A percentile compares a stretch with the other conserved stretches of the same genome.
Conservation (phyloP, 2,797 vertebrate genomes). For the Myotis daubentonii region DNA sequence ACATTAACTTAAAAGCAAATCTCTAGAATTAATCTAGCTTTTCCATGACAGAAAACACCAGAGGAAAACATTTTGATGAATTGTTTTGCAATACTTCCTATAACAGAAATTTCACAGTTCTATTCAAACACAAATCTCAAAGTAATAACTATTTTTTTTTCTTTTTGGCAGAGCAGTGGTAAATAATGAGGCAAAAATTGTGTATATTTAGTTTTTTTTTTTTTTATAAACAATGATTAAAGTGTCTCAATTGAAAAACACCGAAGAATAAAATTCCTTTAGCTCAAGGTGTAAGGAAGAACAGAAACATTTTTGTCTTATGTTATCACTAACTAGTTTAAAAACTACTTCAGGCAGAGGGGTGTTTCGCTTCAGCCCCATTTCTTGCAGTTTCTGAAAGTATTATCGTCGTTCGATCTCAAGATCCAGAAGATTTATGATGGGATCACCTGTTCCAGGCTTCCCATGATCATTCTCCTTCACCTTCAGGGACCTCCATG, state of each 20-base stretch:
- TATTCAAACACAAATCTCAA: neutral
- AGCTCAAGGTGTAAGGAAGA: neutral
- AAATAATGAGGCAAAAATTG: conserved; percentile 3
- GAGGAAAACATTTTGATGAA: conserved; percentile 20
- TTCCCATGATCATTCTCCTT: neutral
- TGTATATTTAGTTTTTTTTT: neutral
- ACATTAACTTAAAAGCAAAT: conserved; percentile 47
- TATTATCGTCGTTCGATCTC: neutral
- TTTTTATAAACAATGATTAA: neutral
- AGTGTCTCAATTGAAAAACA: neutral
- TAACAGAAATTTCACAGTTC: conserved; percentile 15
- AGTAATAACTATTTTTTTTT: neutral
- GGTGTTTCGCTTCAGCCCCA: neutral
- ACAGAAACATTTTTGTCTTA: neutral
- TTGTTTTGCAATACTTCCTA: neutral
- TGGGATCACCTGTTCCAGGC: neutral
- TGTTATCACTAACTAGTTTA: neutral
- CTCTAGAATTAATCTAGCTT: conserved; percentile 36
- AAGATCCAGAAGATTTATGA: neutral
- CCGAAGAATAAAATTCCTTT: neutral
- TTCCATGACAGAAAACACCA: conserved; percentile 23
- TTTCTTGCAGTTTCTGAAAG: conserved; percentile 26
- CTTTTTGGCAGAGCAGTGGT: neutral
- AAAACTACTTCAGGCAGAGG: neutral
- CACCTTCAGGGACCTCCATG: neutral